These are phyloP conservation scores for Chloromyia formosa DNA, from an alignment of 2,888 invertebrate genomes.

Conservation along the genomic window DNA sequence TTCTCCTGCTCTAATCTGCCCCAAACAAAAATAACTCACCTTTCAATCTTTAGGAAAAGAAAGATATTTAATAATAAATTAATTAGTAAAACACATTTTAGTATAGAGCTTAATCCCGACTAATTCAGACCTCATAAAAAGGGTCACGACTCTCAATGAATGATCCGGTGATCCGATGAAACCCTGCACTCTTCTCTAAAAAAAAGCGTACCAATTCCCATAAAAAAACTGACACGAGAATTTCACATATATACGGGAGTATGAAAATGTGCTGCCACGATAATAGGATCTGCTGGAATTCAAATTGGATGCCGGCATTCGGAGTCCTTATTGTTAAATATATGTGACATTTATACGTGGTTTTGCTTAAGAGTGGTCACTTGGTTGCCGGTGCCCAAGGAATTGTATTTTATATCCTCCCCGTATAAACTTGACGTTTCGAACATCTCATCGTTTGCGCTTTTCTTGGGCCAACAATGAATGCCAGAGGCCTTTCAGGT, in stretches of 20 bases:
- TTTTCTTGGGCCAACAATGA: slow-evolving; percentile 28
- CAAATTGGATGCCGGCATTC: slow-evolving; percentile 48
- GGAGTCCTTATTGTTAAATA: slow-evolving; percentile 27
- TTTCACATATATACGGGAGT: neutral
- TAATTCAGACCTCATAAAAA: too few relatives aligned
- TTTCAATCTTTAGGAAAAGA: too few relatives aligned
- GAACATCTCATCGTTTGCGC: slow-evolving; percentile 35
- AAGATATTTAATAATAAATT: too few relatives aligned
- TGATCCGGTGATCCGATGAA: too few relatives aligned
- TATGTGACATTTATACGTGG: slow-evolving; percentile 33
- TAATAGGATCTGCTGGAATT: slow-evolving; percentile 47
- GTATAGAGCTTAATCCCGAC: too few relatives aligned
- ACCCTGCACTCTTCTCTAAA: neutral
- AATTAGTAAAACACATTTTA: too few relatives aligned
- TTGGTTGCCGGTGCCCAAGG: slow-evolving; percentile 32
- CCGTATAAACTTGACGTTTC: neutral
- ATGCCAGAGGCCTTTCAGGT: neutral
- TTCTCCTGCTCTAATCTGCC: too few relatives aligned
- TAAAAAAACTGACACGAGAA: slow-evolving; percentile 12
- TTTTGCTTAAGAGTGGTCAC: slow-evolving; percentile 22
- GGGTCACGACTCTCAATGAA: too few relatives aligned
- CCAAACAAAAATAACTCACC: too few relatives aligned
- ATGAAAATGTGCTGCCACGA: slow-evolving; percentile 37
- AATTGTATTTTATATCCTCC: slow-evolving; percentile 22
- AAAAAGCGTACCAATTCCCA: neutral